phyloP scores from a whole-genome alignment of 2,113 vertebrate species.

The Mormyrus iriodes region DNA sequence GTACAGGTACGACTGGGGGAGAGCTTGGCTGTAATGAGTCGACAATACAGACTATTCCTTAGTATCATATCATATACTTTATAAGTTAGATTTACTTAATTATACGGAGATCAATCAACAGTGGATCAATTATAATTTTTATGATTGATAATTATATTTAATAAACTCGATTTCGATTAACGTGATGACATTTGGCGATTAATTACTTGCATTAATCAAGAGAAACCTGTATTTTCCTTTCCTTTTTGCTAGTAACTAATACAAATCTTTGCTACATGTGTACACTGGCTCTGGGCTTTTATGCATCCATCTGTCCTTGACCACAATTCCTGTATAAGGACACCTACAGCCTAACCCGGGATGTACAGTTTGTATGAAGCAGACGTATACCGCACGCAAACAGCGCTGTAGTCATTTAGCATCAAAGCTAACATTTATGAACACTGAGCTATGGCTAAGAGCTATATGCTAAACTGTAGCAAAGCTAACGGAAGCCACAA shows the following conservation, averaged over 20 bases:
- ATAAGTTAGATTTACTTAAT: neutral
- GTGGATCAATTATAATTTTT: neutral
- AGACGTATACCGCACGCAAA: neutral
- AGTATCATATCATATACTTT: too few relatives aligned
- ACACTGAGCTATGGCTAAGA: neutral
- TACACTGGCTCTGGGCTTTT: neutral
- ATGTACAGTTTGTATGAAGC: neutral
- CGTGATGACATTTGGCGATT: neutral
- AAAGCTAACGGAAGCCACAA: neutral
- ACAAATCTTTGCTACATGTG: neutral
- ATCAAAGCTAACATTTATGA: neutral
- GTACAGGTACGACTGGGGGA: too few relatives aligned
- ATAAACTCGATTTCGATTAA: neutral
- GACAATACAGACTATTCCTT: too few relatives aligned
- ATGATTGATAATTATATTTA: neutral
- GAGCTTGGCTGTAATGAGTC: too few relatives aligned
- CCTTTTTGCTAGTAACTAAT: neutral
- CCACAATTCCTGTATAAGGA: neutral
- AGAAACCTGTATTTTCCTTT: neutral
- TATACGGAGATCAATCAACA: neutral
- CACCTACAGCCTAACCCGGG: neutral
- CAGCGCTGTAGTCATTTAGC: neutral
- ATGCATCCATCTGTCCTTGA: neutral
- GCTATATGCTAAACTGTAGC: neutral
- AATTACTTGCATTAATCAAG: neutral